Base-by-base conservation (phyloP, 1,140 invertebrate genomes). In the Brachystomella parvula region DNA sequence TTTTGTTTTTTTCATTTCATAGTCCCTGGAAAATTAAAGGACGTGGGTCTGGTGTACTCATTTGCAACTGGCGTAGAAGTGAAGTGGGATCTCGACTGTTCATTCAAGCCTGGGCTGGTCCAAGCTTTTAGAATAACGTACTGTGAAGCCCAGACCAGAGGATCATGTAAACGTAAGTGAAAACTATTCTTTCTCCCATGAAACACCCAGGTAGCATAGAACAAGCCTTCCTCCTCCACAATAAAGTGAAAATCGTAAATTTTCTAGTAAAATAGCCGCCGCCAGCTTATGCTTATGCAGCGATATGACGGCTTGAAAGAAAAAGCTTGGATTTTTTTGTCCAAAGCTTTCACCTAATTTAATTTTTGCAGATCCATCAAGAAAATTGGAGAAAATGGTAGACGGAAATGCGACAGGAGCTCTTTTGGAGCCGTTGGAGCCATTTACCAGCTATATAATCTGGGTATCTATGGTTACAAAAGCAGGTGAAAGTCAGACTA, bases 401-500 rank as follows among this genome's bases (percentile, higher is more conserved):
- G 9, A 15, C 12, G 60, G 26, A 21, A 62, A 62, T 47, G 60
- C 32, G 2, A 31, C 60, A 29, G 61, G 71, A 17, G 63, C 65
- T 35, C 63, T 71, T 21, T 67, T 83, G 21, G 66, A 65, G n/a
- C 71, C 73, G 59, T 76, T 94, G 33, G 82, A 83, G 64, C 89
- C 91, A 2, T 92, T 85, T 74, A 89, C 87, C 3, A 85, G 85
- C 0, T 94, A 94, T 75, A 85, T 82, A 74, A 79, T 94, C 6
- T 82, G 81, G 2, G 82, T 93, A 28, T 79, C 86, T 17, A 84
- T 91, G 59, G 81, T 86, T 61, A 92, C 88, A 1, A 84, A 82
- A 67, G 83, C 84, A 72, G 88, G 86, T 0, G 81, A 86, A 75
- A 87, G 88, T 24, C 81, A 85, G 31, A 78, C 80, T 67, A 91